Conservation (phyloP, 1,140 invertebrate species). For the Thalassaphorura encarpata region DNA sequence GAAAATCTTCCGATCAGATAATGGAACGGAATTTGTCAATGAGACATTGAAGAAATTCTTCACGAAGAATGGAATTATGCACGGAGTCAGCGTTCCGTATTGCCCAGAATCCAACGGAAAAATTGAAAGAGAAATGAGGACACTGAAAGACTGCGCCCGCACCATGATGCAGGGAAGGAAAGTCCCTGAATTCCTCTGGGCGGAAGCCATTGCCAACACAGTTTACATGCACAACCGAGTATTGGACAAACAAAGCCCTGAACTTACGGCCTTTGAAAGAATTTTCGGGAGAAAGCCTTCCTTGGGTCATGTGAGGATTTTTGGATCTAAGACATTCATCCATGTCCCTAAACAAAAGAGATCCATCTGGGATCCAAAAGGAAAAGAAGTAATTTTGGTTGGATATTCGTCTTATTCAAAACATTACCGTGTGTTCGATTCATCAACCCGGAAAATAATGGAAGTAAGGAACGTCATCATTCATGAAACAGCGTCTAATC, state of each 20-base stretch:
- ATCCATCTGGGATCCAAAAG: background rate
- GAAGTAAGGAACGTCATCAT: too few species aligned
- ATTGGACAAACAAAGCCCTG: background rate
- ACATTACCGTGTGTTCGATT: background rate
- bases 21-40: background rate
- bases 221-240: background rate
- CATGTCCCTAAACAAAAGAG: background rate
- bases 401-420: background rate
- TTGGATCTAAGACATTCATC: background rate
- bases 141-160: slow-evolving; percentile 3
- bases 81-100: background rate
- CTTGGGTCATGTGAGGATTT: background rate
- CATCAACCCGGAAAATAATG: background rate
- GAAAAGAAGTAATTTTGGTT: background rate
- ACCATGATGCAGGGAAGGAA: background rate
- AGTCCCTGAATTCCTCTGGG: background rate
- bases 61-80: slow-evolving; percentile 25
- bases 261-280: background rate
- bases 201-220: background rate
- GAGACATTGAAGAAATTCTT: background rate
- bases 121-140: slow-evolving; percentile 9
- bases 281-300: background rate
- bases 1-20: background rate
- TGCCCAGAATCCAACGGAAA: slow-evolving; percentile 2
- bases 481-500: too few species aligned